phyloP scores from a whole-genome alignment of 2,888 invertebrate genomes.

The Andrena haemorrhoa region DNA sequence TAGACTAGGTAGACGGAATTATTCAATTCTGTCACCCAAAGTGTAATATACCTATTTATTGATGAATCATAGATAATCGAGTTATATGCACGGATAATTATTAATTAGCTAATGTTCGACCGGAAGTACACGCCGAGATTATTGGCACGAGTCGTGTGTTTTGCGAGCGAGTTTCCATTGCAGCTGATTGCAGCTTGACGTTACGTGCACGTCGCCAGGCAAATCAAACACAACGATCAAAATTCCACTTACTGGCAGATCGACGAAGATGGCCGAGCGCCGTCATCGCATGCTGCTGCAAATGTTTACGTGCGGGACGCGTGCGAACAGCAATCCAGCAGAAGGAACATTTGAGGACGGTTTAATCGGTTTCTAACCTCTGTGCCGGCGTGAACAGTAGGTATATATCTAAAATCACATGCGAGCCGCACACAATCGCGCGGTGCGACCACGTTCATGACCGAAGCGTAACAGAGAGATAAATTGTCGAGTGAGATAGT shows the following conservation, averaged over 20 bases:
- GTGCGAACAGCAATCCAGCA: conserved; percentile 2
- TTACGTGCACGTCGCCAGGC: background rate
- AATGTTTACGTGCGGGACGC: conserved; percentile 3
- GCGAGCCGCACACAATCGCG: conserved; percentile 1
- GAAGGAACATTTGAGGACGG: conserved; percentile 7
- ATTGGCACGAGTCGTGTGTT: conserved; percentile 13
- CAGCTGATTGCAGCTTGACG: conserved; percentile 15
- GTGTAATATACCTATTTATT: background rate
- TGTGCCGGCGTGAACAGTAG: conserved; percentile 19
- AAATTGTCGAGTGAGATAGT: background rate
- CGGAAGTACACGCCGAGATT: background rate
- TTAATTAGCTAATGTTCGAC: background rate
- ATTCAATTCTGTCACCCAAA: background rate
- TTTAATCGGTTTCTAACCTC: conserved; percentile 43
- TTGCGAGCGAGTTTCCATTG: conserved; percentile 35
- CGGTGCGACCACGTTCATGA: background rate
- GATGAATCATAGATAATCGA: background rate
- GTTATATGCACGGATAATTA: background rate
- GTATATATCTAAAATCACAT: background rate
- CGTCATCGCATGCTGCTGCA: conserved; percentile 72
- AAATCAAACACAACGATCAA: conserved; percentile 6
- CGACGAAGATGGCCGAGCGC: conserved; percentile 70
- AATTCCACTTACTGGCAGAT: conserved; percentile 72
- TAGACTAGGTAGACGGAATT: background rate
- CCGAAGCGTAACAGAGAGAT: background rate